Conservation (phyloP, 1,140 invertebrate genomes). For the Drosophila bifasciata region DNA sequence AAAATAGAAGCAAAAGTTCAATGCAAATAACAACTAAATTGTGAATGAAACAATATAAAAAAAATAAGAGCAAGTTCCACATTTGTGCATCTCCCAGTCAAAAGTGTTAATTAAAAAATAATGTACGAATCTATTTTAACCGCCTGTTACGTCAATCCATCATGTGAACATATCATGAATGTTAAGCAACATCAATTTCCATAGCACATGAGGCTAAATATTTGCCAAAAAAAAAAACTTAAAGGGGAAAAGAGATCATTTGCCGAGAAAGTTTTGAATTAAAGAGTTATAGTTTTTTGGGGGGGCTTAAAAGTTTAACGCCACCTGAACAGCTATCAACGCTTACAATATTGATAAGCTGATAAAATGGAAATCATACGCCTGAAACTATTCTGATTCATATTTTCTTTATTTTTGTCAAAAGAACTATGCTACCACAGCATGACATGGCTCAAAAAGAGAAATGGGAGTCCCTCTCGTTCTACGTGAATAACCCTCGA, state of each 20-base stretch:
- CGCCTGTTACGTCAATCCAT: conserved; percentile 42
- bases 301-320: background rate
- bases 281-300: conserved; percentile 8
- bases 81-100: conserved; percentile 15
- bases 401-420: background rate
- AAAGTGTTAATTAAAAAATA: conserved; percentile 66
- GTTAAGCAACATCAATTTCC: conserved; percentile 35
- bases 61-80: conserved; percentile 28
- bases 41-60: conserved; percentile 1
- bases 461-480: background rate
- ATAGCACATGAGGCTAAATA: conserved; percentile 18
- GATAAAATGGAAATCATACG: background rate
- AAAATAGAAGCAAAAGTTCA: conserved; percentile 37
- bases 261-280: background rate
- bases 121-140: conserved; percentile 52
- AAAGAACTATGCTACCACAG: background rate
- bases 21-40: conserved; percentile 29
- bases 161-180: conserved; percentile 26
- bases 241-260: conserved; percentile 7
- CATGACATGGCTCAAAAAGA: conserved; percentile 18
- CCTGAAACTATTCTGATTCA: conserved; percentile 7
- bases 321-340: conserved; percentile 8
- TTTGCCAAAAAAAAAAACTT: conserved; percentile 11
- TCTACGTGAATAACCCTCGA: conserved; percentile 34
- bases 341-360: conserved; percentile 32